Evolutionary conservation across 2,888 invertebrate species (phyloP).

Genomic region (Lacanobia wlatinum): DNA sequence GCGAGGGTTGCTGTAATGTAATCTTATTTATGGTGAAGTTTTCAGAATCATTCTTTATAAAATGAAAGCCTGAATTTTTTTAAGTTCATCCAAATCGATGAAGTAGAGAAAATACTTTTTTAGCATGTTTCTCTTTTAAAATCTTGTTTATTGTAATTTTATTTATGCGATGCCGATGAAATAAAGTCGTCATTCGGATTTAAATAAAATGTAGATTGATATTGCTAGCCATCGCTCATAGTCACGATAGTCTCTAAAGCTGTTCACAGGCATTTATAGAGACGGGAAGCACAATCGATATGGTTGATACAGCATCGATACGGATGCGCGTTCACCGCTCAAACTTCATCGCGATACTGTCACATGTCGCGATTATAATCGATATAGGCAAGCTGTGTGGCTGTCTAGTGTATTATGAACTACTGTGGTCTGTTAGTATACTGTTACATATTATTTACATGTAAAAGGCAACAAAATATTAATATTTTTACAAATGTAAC

Average conservation of each 20-base stretch:
- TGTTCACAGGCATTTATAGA: constrained; percentile 18
- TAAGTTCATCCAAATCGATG: too few relatives aligned
- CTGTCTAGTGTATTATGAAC: background rate
- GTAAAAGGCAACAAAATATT: too few relatives aligned
- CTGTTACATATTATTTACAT: too few relatives aligned
- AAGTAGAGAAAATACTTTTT: too few relatives aligned
- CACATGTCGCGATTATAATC: constrained; percentile 39
- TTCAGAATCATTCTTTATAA: too few relatives aligned
- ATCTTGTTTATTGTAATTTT: too few relatives aligned
- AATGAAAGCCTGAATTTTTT: too few relatives aligned
- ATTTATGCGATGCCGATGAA: background rate
- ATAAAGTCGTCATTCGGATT: constrained; percentile 2
- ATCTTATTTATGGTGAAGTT: too few relatives aligned
- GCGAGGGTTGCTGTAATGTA: too few relatives aligned
- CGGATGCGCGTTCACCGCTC: constrained; percentile 29
- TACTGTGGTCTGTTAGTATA: background rate
- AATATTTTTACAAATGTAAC: too few relatives aligned
- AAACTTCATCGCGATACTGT: constrained; percentile 44
- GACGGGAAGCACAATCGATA: constrained; percentile 25
- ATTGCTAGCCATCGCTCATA: background rate
- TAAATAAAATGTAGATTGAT: constrained; percentile 3
- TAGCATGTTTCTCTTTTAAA: too few relatives aligned
- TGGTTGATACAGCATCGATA: constrained; percentile 26
- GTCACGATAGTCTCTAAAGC: constrained; percentile 10
- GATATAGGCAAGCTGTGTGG: constrained; percentile 1